A percentile compares a stretch with the other conserved stretches of the same genome.
phyloP scores from a whole-genome alignment of 2,113 vertebrate genomes.

The Nematolebias whitei region DNA sequence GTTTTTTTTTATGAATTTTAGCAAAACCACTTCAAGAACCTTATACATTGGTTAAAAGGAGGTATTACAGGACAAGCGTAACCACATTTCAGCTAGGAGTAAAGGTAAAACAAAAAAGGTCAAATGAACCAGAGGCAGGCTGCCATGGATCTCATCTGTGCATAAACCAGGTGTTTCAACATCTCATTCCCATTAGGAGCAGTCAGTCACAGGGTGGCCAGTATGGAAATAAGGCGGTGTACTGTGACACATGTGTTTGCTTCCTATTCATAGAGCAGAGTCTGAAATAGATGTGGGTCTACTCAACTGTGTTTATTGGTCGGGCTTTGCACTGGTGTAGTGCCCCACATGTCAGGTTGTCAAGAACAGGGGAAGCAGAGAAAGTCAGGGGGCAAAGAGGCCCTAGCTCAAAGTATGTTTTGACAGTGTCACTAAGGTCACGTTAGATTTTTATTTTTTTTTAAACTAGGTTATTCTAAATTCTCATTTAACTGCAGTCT shows the following conservation, averaged over 20 bases:
- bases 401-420: conserved; percentile 24
- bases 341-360: conserved; percentile 63
- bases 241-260: conserved; percentile 61
- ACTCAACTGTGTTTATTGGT: conserved; percentile 66
- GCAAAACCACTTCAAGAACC: background rate
- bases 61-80: conserved; percentile 4
- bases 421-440: conserved; percentile 43
- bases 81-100: conserved; percentile 12
- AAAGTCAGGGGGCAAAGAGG: conserved; percentile 28
- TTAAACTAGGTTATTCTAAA: conserved; percentile 8
- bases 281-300: conserved; percentile 67
- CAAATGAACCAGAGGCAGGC: conserved; percentile 9
- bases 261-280: conserved; percentile 57
- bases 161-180: conserved; percentile 47
- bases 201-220: conserved; percentile 33
- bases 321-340: conserved; percentile 40
- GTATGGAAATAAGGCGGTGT: conserved; percentile 53
- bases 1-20: too few relatives aligned
- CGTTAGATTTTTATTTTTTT: conserved; percentile 37
- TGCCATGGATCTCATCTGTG: conserved; percentile 8
- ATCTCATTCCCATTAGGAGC: conserved; percentile 52
- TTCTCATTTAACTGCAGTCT: conserved; percentile 20
- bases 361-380: conserved; percentile 48
- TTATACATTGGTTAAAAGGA: background rate
- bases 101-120: conserved; percentile 4